Evolutionary conservation across 1,140 invertebrate species (phyloP), one percentile per base, ranked within the genome.

Genomic region (Pissodes strobi): DNA sequence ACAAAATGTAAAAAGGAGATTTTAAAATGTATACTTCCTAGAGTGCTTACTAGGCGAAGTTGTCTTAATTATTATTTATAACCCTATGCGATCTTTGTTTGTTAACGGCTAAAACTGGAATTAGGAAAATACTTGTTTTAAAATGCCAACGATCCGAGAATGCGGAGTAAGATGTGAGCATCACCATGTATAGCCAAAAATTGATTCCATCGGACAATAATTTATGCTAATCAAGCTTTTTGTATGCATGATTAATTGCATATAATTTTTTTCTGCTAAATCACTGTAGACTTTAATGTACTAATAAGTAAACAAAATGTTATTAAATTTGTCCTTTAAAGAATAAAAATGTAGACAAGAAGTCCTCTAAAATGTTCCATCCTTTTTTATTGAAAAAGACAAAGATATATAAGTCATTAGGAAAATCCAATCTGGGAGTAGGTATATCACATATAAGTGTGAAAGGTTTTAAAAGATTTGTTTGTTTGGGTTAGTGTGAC

Each of bases 291-390:
- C n/a, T n/a, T n/a, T n/a, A n/a, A n/a, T n/a, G n/a, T n/a, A n/a
- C n/a, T n/a, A n/a, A n/a, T n/a, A n/a, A 10, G 23, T 0, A 48
- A 52, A 30, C 23, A 52, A 34, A 34, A 52, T 15, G 17, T 34
- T 52, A 34, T 27, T 8, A 43, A 43, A 43, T 10, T 49, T 49
- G 46, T 52, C 49, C 49, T 52, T 52, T 9, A 43, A 12, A 8
- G 23, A 15, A n/a, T 48, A 21, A 10, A 22, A 48, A 21, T 15
- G 45, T 10, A 52, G 45, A 57, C 55, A 27, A 45, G 55, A 45
- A 45, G 38, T 45, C 38, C 41, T 45, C 25, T 27, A 45, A 57
- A 45, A 30, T 1, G 9, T 38, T 56, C 53, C 22, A 19, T 27
- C 53, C 38, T 22, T 56, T 25, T 53, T 53, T 38, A 57, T 8